Percentiles rank a stretch among this genome's conserved stretches.
These are phyloP conservation scores for Drosophila helvetica DNA, from an alignment of 2,888 invertebrate genomes.

Conservation along the genomic window DNA sequence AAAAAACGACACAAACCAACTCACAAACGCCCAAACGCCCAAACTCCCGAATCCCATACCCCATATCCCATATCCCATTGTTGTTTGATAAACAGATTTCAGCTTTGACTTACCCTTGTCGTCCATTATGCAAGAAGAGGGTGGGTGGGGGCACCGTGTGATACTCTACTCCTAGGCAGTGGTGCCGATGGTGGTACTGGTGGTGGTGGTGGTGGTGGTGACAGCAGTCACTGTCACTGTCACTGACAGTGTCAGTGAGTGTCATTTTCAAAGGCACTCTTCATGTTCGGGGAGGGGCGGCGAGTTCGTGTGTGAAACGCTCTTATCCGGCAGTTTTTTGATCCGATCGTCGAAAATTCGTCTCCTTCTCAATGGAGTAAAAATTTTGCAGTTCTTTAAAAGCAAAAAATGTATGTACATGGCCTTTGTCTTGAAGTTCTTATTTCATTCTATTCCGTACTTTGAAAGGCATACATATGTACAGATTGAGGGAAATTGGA, in stretches of 20 bases:
- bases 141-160: neutral
- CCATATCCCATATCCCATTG: constrained; percentile 6
- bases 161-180: neutral
- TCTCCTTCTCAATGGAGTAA: neutral
- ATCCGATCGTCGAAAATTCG: constrained; percentile 1
- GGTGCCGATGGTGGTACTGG: constrained; percentile 11
- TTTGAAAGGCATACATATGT: too few relatives aligned
- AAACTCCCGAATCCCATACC: too few relatives aligned
- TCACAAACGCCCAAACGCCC: neutral
- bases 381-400: neutral
- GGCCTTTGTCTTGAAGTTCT: too few relatives aligned
- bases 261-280: neutral
- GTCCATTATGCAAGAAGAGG: neutral
- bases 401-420: too few relatives aligned
- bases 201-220: constrained; percentile 22
- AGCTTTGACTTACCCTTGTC: constrained; percentile 44
- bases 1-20: constrained; percentile 5
- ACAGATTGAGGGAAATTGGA: too few relatives aligned
- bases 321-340: constrained; percentile 38
- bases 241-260: constrained; percentile 14
- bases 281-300: neutral
- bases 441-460: too few relatives aligned
- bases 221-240: constrained; percentile 14
- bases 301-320: constrained; percentile 26
- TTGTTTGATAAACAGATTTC: constrained; percentile 57